Evolutionary conservation across 2,888 invertebrate genomes (phyloP), one percentile per base, ranked within the genome.

Genomic region (Sinohyriopsis cumingii): DNA sequence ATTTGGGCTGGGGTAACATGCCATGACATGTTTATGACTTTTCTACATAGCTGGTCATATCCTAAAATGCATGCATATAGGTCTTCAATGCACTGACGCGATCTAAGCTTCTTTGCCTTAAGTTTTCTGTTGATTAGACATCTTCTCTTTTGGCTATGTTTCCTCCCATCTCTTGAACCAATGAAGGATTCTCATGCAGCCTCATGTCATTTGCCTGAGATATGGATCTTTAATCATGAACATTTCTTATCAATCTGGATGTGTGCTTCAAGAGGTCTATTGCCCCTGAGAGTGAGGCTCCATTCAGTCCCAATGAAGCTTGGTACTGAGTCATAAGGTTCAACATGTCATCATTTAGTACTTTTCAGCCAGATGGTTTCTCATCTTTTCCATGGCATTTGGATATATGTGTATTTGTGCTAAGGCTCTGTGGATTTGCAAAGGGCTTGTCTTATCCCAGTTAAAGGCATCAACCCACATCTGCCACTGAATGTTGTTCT

Each of bases 351-450:
- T 9, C 28, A 33, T 73, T 64, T 6, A 80, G 63, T 6, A 77
- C 77, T 53, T 80, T 57, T 77, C 77, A 15, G 77, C 78, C 19
- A 78, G 56, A 54, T 75, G 73, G 55, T 78, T 80, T 20, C 76
- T 68, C 78, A 78, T 75, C 62, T 76, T 72, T 20, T 64, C 65
- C 7, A 68, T 66, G 18, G 67, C 54, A 45, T 59, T 76, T 22
- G 71, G 75, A 63, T 65, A 70, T 4, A 74, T 33, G 28, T 77
- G 74, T 45, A 71, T 71, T 61, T 73, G 67, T 22, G 70, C 72
- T 18, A 80, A 68, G 22, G 55, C 63, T 63, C 65, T 65, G 61
- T 78, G 77, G 15, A 78, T 65, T 65, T 74, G 67, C 7, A 76
- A 24, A 9, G 67, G 66, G 63, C 78, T 74, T 55, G n/a, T 59